phyloP scores from a whole-genome alignment of 2,888 invertebrate genomes.

The Chloromyia formosa region DNA sequence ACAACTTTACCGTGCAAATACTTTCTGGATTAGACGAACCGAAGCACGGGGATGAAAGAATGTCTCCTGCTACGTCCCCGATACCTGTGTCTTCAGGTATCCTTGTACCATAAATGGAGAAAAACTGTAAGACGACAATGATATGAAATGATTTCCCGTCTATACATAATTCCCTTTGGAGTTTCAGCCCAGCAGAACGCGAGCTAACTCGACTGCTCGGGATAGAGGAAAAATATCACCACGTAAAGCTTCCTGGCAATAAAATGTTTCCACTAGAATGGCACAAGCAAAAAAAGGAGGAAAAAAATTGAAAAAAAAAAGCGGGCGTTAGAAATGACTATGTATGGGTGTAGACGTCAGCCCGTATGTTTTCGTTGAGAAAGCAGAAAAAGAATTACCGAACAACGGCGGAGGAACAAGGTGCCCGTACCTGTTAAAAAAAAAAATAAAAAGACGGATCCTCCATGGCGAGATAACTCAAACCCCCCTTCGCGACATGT shows the following conservation, averaged over 20 bases:
- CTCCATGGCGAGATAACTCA: conserved; percentile 32
- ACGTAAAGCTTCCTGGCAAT: conserved; percentile 37
- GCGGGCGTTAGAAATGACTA: not conserved
- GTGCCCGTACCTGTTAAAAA: not conserved
- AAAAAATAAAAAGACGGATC: not conserved
- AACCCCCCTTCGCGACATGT: not conserved
- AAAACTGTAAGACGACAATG: conserved; percentile 42
- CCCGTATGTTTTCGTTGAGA: conserved; percentile 24
- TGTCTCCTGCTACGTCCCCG: no score
- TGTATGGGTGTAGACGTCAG: not conserved
- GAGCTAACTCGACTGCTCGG: not conserved
- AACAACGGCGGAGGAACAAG: no score
- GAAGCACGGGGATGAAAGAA: not conserved
- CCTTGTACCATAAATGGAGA: conserved; percentile 37
- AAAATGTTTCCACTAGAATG: conserved; percentile 40
- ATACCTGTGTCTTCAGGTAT: not conserved
- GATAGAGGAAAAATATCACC: conserved; percentile 18
- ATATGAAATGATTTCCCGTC: conserved; percentile 43
- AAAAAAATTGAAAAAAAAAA: conserved; percentile 7
- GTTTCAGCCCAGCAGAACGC: conserved; percentile 12
- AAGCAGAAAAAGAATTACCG: not conserved
- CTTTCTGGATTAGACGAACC: conserved; percentile 20
- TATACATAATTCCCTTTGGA: conserved; percentile 36
- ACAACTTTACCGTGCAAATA: conserved; percentile 26
- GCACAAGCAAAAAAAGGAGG: conserved; percentile 25